Evolutionary conservation across 2,113 vertebrate genomes (phyloP).

Genomic region (Anolis carolinensis): DNA sequence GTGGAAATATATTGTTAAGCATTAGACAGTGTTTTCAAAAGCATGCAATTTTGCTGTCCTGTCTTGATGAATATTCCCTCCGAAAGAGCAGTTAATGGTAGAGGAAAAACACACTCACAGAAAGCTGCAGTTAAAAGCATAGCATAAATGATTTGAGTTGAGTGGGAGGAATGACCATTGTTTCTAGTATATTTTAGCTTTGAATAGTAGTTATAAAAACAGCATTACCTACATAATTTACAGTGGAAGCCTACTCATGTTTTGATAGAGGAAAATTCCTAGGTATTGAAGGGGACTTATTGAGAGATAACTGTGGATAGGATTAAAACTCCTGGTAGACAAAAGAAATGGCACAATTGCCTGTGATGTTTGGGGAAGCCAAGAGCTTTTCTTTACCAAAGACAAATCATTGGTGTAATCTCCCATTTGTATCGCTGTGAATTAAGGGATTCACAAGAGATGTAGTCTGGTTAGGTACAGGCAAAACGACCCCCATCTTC

Average conservation of each 20-base stretch:
- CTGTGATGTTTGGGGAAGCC: not conserved
- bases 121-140: not conserved
- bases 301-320: not conserved
- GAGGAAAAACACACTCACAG: not conserved
- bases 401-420: not conserved
- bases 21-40: not conserved
- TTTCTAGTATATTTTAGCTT: not conserved
- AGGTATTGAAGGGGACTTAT: not conserved
- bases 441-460: not conserved
- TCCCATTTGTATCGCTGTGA: not conserved
- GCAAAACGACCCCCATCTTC: not conserved
- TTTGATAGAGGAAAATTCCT: not conserved
- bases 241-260: not conserved
- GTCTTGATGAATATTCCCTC: not conserved
- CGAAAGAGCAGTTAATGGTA: not conserved
- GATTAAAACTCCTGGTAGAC: not conserved
- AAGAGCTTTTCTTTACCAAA: not conserved
- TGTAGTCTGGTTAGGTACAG: not conserved
- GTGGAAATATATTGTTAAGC: constrained; percentile 6
- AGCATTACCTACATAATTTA: not conserved
- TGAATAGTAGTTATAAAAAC: not conserved
- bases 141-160: not conserved
- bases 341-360: not conserved
- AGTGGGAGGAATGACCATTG: not conserved
- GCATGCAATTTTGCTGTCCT: not conserved